Evolutionary conservation across 2,113 vertebrate genomes (phyloP).

Genomic region (Coregonus clupeaformis): DNA sequence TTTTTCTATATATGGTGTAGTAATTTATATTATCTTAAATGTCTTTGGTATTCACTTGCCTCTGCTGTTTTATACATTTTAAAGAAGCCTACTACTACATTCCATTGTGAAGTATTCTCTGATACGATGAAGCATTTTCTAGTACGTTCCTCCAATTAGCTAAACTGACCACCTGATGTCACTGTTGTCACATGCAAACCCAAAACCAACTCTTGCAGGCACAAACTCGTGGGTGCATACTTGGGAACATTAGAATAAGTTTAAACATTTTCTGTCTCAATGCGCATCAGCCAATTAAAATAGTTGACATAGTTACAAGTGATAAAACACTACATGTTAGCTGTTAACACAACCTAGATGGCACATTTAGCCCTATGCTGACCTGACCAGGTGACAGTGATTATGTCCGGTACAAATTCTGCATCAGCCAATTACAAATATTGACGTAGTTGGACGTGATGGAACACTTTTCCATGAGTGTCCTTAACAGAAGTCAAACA

Average conservation of each 20-base stretch:
- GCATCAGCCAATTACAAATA: no score
- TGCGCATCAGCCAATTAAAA: no score
- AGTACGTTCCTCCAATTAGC: neutral
- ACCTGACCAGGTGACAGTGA: no score
- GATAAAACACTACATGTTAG: no score
- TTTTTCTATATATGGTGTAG: neutral
- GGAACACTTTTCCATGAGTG: no score
- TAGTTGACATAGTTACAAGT: neutral
- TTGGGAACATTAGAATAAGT: neutral
- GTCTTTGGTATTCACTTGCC: neutral
- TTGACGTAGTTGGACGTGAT: no score
- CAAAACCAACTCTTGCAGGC: neutral
- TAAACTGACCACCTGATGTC: neutral
- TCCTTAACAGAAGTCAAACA: no score
- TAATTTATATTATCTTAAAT: neutral
- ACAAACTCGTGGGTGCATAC: neutral
- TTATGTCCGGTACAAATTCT: no score
- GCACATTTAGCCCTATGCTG: no score
- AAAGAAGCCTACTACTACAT: neutral
- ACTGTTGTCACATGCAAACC: neutral
- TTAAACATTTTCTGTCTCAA: no score
- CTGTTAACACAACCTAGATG: no score
- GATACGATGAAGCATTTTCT: neutral
- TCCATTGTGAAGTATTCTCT: neutral
- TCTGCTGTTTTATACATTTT: neutral